phyloP scores from a whole-genome alignment of 2,888 invertebrate species.

The Oscheius myriophilus region DNA sequence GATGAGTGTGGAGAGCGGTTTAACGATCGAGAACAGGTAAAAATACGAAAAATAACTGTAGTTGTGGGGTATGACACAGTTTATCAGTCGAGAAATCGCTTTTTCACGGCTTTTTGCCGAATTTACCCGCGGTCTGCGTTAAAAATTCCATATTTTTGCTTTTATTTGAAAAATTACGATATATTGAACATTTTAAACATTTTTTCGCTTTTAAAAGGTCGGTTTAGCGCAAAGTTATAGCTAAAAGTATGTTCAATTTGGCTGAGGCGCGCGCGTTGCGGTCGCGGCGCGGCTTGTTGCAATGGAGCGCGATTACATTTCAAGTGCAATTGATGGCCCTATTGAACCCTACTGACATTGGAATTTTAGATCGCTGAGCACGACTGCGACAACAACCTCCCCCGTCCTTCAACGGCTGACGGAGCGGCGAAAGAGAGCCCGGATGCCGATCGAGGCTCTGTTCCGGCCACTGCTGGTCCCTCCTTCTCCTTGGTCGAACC shows the following conservation, averaged over 20 bases:
- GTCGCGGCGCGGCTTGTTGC: too few relatives aligned
- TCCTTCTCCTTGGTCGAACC: constrained; percentile 25
- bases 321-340: too few relatives aligned
- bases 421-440: constrained; percentile 10
- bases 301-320: not conserved
- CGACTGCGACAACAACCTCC: constrained; percentile 30
- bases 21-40: constrained; percentile 46
- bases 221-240: too few relatives aligned
- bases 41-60: not conserved
- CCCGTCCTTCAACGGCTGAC: constrained; percentile 23
- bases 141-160: too few relatives aligned
- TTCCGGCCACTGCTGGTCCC: constrained; percentile 20
- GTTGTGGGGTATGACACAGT: not conserved
- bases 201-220: too few relatives aligned
- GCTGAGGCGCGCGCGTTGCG: too few relatives aligned
- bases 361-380: constrained; percentile 39
- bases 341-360: too few relatives aligned
- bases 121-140: too few relatives aligned
- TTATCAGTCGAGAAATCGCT: not conserved
- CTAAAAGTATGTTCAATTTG: too few relatives aligned
- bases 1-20: constrained; percentile 45
- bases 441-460: constrained; percentile 28
- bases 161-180: too few relatives aligned
- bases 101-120: too few relatives aligned
- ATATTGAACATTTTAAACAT: too few relatives aligned